Evolutionary conservation across 2,888 invertebrate species (phyloP).

Genomic region (Synergus itoensis): DNA sequence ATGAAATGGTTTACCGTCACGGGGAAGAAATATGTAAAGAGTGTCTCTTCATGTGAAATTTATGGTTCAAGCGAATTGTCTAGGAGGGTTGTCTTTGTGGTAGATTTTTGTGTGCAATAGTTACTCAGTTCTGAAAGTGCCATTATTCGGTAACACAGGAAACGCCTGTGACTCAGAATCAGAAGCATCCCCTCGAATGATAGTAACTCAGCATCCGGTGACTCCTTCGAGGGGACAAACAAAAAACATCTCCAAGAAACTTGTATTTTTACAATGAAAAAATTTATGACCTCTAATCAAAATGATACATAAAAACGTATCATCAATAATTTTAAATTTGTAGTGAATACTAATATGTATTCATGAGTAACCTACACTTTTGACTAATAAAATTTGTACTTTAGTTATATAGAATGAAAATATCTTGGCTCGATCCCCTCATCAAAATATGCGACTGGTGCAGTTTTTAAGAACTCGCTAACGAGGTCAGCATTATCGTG

Average conservation of each 20-base stretch:
- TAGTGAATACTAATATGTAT: no score
- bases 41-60: slow-evolving; percentile 37
- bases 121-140: slow-evolving; percentile 22
- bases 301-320: background rate
- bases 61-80: slow-evolving; percentile 13
- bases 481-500: no score
- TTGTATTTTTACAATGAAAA: background rate
- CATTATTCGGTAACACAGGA: slow-evolving; percentile 26
- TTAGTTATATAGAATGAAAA: no score
- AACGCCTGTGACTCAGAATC: slow-evolving; percentile 32
- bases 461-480: no score
- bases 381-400: no score
- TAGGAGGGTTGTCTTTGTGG: slow-evolving; percentile 19
- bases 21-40: slow-evolving; percentile 28
- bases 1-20: slow-evolving; percentile 18
- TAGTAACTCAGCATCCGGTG: slow-evolving; percentile 10
- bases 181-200: slow-evolving; percentile 10
- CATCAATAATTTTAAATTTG: no score
- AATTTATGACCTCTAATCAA: background rate
- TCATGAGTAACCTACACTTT: no score
- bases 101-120: slow-evolving; percentile 37
- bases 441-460: no score
- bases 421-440: no score
- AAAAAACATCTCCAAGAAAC: background rate
- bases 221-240: background rate